phyloP scores from a whole-genome alignment of 1,140 invertebrate species.

The Zaprionus taronus region DNA sequence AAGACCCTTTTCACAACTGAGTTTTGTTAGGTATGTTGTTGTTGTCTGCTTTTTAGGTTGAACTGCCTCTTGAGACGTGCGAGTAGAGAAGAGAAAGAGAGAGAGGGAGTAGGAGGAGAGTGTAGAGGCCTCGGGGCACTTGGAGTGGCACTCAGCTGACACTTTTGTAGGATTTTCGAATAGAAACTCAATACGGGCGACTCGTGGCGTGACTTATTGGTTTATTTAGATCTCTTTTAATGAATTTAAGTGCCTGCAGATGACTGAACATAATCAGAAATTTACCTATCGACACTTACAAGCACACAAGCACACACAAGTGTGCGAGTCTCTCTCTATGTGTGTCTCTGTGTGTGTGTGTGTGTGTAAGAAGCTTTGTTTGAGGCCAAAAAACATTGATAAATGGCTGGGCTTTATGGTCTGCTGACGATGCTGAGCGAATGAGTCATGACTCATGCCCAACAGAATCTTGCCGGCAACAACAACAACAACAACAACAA shows the following conservation, averaged over 20 bases:
- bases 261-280: conserved; percentile 71
- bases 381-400: conserved; percentile 37
- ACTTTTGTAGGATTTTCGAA: conserved; percentile 72
- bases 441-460: conserved; percentile 32
- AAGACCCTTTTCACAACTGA: conserved; percentile 30
- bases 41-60: conserved; percentile 19
- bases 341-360: conserved; percentile 13
- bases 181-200: conserved; percentile 76
- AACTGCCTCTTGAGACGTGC: conserved; percentile 32
- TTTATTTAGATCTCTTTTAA: conserved; percentile 82
- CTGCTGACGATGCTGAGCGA: neutral
- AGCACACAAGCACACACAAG: neutral
- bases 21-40: conserved; percentile 32
- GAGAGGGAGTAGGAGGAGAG: neutral
- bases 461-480: conserved; percentile 33
- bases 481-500: conserved; percentile 4
- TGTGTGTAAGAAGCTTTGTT: conserved; percentile 46
- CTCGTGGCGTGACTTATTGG: conserved; percentile 81
- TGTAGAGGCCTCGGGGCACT: conserved; percentile 15
- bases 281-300: conserved; percentile 52
- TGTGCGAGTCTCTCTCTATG: neutral
- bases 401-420: conserved; percentile 34
- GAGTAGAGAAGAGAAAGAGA: neutral
- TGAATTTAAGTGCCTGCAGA: conserved; percentile 74
- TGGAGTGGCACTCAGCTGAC: conserved; percentile 79